Conservation (phyloP, 2,113 vertebrate genomes). For the Pluvialis apricaria region DNA sequence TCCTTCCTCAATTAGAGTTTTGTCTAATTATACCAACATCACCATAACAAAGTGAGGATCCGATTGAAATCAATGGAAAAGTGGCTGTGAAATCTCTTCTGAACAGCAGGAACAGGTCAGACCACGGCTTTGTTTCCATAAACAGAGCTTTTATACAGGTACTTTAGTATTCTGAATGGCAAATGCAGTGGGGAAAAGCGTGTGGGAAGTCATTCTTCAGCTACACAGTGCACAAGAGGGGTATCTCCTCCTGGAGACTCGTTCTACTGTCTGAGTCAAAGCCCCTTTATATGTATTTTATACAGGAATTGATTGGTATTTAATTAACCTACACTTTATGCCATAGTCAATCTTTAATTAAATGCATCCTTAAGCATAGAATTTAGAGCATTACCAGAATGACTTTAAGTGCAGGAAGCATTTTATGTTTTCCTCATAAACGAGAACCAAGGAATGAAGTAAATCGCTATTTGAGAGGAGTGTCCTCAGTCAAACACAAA, state of each 20-base stretch:
- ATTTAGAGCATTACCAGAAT: constrained; percentile 36
- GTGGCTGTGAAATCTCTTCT: not conserved
- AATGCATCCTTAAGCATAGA: constrained; percentile 51
- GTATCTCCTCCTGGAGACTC: not conserved
- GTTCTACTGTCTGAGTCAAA: not conserved
- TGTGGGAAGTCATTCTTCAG: not conserved
- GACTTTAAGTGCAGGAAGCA: constrained; percentile 5
- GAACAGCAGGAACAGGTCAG: not conserved
- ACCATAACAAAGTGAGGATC: not conserved
- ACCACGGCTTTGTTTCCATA: not conserved
- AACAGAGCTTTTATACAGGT: not conserved
- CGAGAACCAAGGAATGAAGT: not conserved
- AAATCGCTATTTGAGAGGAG: not conserved
- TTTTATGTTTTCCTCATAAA: constrained; percentile 56
- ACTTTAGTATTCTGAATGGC: not conserved
- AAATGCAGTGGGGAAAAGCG: not conserved
- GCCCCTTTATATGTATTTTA: constrained; percentile 15
- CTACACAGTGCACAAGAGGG: not conserved
- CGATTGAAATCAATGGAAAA: not conserved
- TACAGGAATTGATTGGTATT: constrained; percentile 36
- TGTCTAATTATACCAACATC: not conserved
- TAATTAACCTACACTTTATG: constrained; percentile 62
- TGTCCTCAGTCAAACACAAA: not conserved
- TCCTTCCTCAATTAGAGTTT: not conserved
- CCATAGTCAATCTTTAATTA: constrained; percentile 59